Conservation (phyloP, 2,888 invertebrate species). For the Parnassius orleans region DNA sequence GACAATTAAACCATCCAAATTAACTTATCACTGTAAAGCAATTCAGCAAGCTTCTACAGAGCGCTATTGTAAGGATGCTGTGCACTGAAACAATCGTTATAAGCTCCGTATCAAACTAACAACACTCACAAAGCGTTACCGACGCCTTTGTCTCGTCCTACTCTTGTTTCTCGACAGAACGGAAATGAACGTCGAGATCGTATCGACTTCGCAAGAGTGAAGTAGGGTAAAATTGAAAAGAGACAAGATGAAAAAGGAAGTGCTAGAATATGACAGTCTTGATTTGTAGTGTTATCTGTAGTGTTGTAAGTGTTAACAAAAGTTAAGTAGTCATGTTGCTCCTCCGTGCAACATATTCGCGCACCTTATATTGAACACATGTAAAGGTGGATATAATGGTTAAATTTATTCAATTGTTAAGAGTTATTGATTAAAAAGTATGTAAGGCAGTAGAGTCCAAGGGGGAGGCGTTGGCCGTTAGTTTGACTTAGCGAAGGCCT, state of each 20-base stretch:
- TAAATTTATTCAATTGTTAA: too few species aligned
- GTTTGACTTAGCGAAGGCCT: too few species aligned
- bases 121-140: slow-evolving; percentile 27
- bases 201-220: slow-evolving; percentile 33
- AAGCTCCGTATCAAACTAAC: slow-evolving; percentile 11
- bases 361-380: too few species aligned
- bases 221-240: slow-evolving; percentile 18
- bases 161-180: slow-evolving; percentile 40
- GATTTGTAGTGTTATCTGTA: too few species aligned
- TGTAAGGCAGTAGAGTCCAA: too few species aligned
- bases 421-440: too few species aligned
- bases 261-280: slow-evolving; percentile 20
- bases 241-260: slow-evolving; percentile 7
- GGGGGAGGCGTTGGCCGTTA: too few species aligned
- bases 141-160: slow-evolving; percentile 38
- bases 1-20: not conserved
- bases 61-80: slow-evolving; percentile 6
- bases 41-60: slow-evolving; percentile 8
- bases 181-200: slow-evolving; percentile 48
- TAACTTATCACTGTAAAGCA: slow-evolving; percentile 9
- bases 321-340: too few species aligned
- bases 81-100: slow-evolving; percentile 20
- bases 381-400: too few species aligned
- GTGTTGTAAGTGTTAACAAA: too few species aligned
- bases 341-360: too few species aligned